phyloP scores from a whole-genome alignment of 2,113 vertebrate genomes.

The Pantherophis guttatus region DNA sequence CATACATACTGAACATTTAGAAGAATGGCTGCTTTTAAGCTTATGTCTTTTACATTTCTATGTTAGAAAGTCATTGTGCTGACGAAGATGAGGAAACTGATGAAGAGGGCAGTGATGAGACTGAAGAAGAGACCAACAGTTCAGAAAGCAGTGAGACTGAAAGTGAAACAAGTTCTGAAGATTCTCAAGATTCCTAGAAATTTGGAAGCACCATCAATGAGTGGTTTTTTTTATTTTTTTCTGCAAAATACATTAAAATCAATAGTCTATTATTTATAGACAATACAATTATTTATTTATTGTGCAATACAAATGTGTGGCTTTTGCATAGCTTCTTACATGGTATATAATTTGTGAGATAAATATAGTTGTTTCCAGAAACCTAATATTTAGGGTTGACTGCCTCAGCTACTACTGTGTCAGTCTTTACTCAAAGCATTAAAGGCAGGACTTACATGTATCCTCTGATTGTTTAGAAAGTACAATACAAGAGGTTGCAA shows the following conservation, averaged over 20 bases:
- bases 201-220: neutral
- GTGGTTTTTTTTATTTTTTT: neutral
- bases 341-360: neutral
- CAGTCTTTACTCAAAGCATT: neutral
- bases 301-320: neutral
- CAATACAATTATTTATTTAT: too few relatives aligned
- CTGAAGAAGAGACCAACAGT: slow-evolving; percentile 22
- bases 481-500: neutral
- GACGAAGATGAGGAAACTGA: slow-evolving; percentile 46
- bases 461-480: neutral
- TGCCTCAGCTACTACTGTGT: neutral
- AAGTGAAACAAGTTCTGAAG: slow-evolving; percentile 45
- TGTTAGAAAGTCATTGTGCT: slow-evolving; percentile 44
- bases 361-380: neutral
- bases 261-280: neutral
- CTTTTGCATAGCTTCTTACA: neutral
- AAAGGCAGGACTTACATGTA: neutral
- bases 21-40: neutral
- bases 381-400: neutral
- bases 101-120: slow-evolving; percentile 47
- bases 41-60: slow-evolving; percentile 61
- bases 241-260: slow-evolving; percentile 4
- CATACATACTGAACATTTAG: neutral
- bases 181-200: slow-evolving; percentile 37
- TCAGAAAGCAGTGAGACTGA: slow-evolving; percentile 36